Base-by-base conservation (phyloP, 1,140 invertebrate genomes). In the Atopsyche davidsoni region DNA sequence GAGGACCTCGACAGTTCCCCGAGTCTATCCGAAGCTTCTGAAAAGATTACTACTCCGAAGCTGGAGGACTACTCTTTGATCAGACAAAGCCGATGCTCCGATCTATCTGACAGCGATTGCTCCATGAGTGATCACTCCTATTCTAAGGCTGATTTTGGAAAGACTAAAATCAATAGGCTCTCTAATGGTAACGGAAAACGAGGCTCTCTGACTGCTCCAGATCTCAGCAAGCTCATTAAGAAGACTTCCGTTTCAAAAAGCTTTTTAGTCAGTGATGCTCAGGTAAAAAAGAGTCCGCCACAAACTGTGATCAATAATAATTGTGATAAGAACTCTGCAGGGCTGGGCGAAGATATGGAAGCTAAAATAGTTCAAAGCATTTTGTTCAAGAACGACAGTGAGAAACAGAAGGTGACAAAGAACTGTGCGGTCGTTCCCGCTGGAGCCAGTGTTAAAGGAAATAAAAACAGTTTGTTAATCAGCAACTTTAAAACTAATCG, bases 391-490 rank as follows among this genome's bases (percentile, higher is more conserved):
- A 52, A 42, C 11, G 45, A 41, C 2, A 52, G 14, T n/a, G 49
- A 57, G 14, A 19, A 41, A 42, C 10, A 40, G 21, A 43, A 46
- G 2, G 46, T 52, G 11, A 45, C 32, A 40, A 51, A 47, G 13
- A 41, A 39, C 16, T 25, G 18, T 21, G 39, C n/a, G n/a, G n/a
- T n/a, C n/a, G n/a, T n/a, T n/a, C n/a, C n/a, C n/a, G n/a, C n/a
- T n/a, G n/a, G n/a, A n/a, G n/a, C n/a, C n/a, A 56, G 21, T 44
- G 9, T 21, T 6, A 55, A 44, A 46, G 16, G 17, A 13, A 52
- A 57, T 53, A 53, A 52, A 35, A 57, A 57, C 21, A 57, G 55
- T 31, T 36, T 57, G 18, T 21, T 57, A 1, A 49, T 57, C 35
- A 46, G n/a, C 4, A 57, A 50, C 35, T 39, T 51, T 11, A 47